Evolutionary conservation across 2,888 invertebrate species (phyloP).

Genomic region (Meganola albula): DNA sequence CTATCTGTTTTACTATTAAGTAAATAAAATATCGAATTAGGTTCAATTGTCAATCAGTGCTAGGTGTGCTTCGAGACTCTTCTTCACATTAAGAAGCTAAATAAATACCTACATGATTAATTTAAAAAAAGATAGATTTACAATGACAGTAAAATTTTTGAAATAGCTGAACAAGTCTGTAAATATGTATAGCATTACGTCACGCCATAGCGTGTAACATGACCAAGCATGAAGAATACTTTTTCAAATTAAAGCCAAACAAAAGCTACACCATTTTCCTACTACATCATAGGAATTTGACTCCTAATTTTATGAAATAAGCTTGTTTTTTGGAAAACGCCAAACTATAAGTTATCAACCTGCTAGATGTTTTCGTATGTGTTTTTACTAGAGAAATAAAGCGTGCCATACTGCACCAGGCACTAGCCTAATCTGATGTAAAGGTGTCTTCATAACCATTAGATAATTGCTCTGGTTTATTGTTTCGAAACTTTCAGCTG

Average conservation of each 20-base stretch:
- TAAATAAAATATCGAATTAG: too few relatives aligned
- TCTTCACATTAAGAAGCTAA: too few relatives aligned
- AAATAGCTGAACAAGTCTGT: conserved; percentile 10
- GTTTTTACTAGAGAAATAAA: conserved; percentile 18
- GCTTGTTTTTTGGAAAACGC: conserved; percentile 10
- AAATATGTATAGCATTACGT: conserved; percentile 26
- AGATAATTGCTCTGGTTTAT: conserved; percentile 17
- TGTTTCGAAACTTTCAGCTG: too few relatives aligned
- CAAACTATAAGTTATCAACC: conserved; percentile 8
- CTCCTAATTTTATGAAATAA: not conserved
- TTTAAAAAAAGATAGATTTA: too few relatives aligned
- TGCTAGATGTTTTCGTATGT: conserved; percentile 23
- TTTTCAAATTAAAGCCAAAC: conserved; percentile 23
- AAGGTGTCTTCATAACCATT: conserved; percentile 7
- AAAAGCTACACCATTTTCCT: conserved; percentile 9
- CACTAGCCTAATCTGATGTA: conserved; percentile 22
- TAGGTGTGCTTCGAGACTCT: too few relatives aligned
- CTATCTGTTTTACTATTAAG: too few relatives aligned
- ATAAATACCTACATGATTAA: too few relatives aligned
- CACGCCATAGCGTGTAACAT: conserved; percentile 32
- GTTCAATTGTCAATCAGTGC: too few relatives aligned
- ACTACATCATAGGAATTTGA: conserved; percentile 10
- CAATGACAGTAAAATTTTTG: too few relatives aligned
- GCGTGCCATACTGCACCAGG: conserved; percentile 29
- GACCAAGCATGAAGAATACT: conserved; percentile 25